Base-by-base conservation (phyloP, 2,888 invertebrate species). In the Parnassius apollo region DNA sequence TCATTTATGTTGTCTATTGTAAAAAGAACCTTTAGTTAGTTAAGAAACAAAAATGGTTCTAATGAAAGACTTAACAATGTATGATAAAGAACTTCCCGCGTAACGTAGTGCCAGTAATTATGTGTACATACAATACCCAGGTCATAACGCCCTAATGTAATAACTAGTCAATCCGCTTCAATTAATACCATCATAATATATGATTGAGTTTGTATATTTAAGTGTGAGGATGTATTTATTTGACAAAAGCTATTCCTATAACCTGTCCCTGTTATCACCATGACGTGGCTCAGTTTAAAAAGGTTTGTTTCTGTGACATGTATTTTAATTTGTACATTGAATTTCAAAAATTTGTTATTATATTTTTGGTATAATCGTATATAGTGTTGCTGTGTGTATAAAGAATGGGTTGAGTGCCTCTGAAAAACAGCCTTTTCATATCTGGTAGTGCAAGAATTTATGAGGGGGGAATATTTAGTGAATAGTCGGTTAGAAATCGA, bases 121-220 rank as follows among this genome's bases (percentile, higher is more conserved):
- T 52, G 13, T 59, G 59, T 59, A 59, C 45, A 52, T 52, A 59
- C 22, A 13, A 45, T 42, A 45, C 54, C 54, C 48, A 61, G 72
- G 73, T 72, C 71, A 70, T 75, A 73, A 71, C 74, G 74, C 75
- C 68, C 70, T 70, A 68, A 69, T 57, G 69, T 71, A 61, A 63
- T 69, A 73, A 76, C 82, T 82, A 82, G 82, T 82, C 82, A 82
- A 71, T 73, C 72, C 73, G 78, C 78, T 78, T 76, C 72, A 74
- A 74, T 69, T 48, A 22, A 57, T 56, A 44, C 57, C 56, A 46
- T 13, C 13, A 12, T 46, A 46, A 35, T 35, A 35, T 35, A 35
- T 35, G 3, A 35, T 35, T 46, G 49, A 13, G 49, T n/a, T 46
- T 46, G 48, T 44, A n/a, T 42, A n/a, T 7, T 45, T 46, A n/a